Evolutionary conservation across 1,140 invertebrate species (phyloP), one percentile per base, ranked within the genome.

Genomic region (Lucilia cuprina): DNA sequence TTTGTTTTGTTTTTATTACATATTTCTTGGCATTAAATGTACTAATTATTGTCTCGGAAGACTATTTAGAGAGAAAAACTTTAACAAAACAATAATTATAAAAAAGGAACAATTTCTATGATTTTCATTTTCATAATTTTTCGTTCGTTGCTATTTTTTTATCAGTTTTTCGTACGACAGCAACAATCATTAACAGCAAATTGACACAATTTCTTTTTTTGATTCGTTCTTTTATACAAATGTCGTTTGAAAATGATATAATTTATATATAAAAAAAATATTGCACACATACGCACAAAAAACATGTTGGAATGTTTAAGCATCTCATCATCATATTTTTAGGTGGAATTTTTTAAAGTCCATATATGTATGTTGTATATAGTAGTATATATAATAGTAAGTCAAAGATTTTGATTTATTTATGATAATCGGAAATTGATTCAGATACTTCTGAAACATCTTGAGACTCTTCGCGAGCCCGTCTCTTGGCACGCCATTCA

Each of bases 401-500:
- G n/a, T 9, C 7, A 19, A 70, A 21, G 8, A 70, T 21, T 70
- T 21, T 21, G n/a, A 70, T 21, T 82, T 84, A 84, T 83, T 84
- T 82, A 21, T 49, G 80, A 34, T 84, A 85, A 30, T 60, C 70
- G 4, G 85, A 84, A 70, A 84, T 35, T 0, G 85, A 85, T 65
- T 74, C 78, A 14, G 83, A 85, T 30, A 83, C 82, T 49, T 82
- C 80, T 50, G 83, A 84, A 25, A 80, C 74, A 82, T 85, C 84
- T 41, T 34, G 8, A 5, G 85, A 86, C 34, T 86, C 82, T 84
- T 84, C 83, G 19, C 74, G 80, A 60, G 49, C 77, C n/a, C 85
- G 86, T 17, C 89, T 88, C 55, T 92, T 90, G 13, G 90, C 92
- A 17, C 89, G 88, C 92, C 92, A 95, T 88, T 98, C 97, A 10